Conservation (phyloP, 2,888 invertebrate species). For the Nysson spinosus region DNA sequence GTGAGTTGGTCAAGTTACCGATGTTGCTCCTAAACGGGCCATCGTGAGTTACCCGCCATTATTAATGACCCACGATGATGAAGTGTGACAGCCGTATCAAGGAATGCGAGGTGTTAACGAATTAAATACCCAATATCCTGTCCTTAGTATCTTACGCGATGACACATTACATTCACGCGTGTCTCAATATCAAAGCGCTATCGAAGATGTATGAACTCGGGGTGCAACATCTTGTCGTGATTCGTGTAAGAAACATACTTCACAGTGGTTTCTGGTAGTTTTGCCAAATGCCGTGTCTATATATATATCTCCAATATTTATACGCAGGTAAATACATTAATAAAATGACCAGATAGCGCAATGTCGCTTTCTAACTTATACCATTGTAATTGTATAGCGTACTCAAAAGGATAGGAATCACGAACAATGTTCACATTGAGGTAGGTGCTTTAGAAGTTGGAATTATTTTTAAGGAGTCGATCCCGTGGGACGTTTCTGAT, state of each 20-base stretch:
- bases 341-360: too few relatives aligned
- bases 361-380: too few relatives aligned
- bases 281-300: too few relatives aligned
- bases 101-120: background rate
- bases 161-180: background rate
- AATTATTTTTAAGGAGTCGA: slow-evolving; percentile 18
- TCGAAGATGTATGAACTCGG: too few relatives aligned
- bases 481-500: slow-evolving; percentile 42
- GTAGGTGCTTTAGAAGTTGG: background rate
- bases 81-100: background rate
- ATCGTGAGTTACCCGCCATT: background rate
- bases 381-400: background rate
- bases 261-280: too few relatives aligned
- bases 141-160: background rate
- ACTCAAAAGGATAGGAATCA: background rate
- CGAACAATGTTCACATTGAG: slow-evolving; percentile 2
- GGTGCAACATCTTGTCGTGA: too few relatives aligned
- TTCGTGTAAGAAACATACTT: too few relatives aligned
- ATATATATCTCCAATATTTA: too few relatives aligned
- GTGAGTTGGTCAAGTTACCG: too few relatives aligned
- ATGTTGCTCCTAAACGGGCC: background rate
- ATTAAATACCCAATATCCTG: background rate
- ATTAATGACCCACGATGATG: background rate
- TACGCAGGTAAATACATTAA: too few relatives aligned
- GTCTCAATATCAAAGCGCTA: background rate